Evolutionary conservation across 1,140 invertebrate genomes (phyloP).

Genomic region (Tetraneura akinire): DNA sequence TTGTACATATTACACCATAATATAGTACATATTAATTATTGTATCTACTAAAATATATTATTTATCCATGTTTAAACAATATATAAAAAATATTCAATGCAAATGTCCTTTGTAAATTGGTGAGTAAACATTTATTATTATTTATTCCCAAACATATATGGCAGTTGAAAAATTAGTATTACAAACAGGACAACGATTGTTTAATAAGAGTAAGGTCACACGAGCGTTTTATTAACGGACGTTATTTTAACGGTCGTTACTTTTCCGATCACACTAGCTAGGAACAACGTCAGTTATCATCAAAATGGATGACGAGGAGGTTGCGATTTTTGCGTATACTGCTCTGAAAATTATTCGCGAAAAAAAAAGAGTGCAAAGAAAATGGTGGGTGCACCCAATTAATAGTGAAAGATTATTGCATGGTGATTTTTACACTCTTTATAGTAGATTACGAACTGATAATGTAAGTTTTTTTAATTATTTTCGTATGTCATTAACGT

Average conservation of each 20-base stretch:
- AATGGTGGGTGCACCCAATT: conserved; percentile 23
- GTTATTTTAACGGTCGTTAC: conserved; percentile 9
- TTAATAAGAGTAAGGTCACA: no score
- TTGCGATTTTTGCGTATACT: background rate
- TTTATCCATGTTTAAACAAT: no score
- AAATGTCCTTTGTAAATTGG: no score
- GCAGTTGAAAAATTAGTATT: no score
- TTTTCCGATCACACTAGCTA: background rate
- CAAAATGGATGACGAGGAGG: background rate
- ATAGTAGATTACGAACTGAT: background rate
- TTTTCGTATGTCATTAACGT: background rate
- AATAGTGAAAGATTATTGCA: conserved; percentile 22
- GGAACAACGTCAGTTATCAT: conserved; percentile 7
- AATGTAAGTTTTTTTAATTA: conserved; percentile 13
- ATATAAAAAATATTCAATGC: no score
- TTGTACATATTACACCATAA: no score
- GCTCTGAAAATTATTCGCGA: background rate
- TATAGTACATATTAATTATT: no score
- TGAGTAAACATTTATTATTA: no score
- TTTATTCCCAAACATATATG: no score
- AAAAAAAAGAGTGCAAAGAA: conserved; percentile 14
- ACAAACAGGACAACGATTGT: no score
- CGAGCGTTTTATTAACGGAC: no score
- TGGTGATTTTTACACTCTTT: conserved; percentile 27
- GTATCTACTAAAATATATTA: no score